Evolutionary conservation across 2,888 invertebrate species (phyloP), one percentile per base, ranked within the genome.

Genomic region (Hirtodrosophila trivittata): DNA sequence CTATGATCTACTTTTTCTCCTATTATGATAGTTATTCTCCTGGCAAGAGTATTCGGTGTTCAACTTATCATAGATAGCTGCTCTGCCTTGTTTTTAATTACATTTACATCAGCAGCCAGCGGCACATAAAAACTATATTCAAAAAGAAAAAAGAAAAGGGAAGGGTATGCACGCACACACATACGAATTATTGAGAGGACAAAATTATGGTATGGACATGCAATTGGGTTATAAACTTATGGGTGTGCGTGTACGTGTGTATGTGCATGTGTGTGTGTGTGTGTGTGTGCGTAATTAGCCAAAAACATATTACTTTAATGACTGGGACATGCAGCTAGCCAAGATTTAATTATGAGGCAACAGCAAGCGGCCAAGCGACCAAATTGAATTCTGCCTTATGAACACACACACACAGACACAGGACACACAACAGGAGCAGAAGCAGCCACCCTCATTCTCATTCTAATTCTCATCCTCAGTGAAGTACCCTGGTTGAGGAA

Each of bases 271-370:
- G 51, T 49, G 54, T 42, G 12, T 35, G 49, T 38, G 37, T 58
- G 63, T 56, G 50, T 54, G 56, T 42, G 46, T 66, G 49, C 47
- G 75, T 75, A 75, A 77, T 75, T 75, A 77, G 77, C 63, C 70
- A 69, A 75, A 72, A 75, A 77, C 75, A 77, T 75, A 75, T 75
- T 77, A 77, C 77, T 77, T 75, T 75, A 77, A 77, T 74, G 70
- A 69, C 75, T 55, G 74, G 63, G 38, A 66, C 77, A 73, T 68
- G 76, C 74, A 71, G 75, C 59, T 51, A 60, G 71, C 66, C 75
- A 72, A 76, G 76, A 74, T 74, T 74, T 74, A 76, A 74, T 74
- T 74, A 74, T 71, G 73, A 66, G 51, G 51, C 75, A 69, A 50
- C 74, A 73, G 74, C 57, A 67, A 70, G 69, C 69, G 68, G 35